Evolutionary conservation across 2,113 vertebrate genomes (phyloP).

Genomic region (Amphiprion ocellaris): DNA sequence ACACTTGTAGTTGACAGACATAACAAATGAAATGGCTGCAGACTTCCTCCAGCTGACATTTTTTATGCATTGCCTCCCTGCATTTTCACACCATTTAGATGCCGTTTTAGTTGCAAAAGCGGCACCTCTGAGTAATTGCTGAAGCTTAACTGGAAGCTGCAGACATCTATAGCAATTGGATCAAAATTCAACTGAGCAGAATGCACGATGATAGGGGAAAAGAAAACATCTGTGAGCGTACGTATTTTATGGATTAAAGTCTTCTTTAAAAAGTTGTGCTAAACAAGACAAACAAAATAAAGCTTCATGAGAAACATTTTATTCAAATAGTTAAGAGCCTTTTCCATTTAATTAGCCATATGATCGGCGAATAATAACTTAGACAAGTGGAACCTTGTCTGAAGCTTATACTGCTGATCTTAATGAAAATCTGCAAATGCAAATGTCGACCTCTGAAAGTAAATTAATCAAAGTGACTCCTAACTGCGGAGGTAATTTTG

Average conservation of each 20-base stretch:
- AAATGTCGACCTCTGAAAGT: conserved; percentile 74
- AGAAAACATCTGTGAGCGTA: not conserved
- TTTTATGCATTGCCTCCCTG: conserved; percentile 36
- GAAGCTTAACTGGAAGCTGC: conserved; percentile 55
- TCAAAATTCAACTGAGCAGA: conserved; percentile 46
- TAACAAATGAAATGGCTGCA: conserved; percentile 43
- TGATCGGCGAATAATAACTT: conserved; percentile 72
- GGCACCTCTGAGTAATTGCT: conserved; percentile 39
- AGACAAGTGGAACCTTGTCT: conserved; percentile 66
- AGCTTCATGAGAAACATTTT: conserved; percentile 21
- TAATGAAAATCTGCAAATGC: conserved; percentile 84
- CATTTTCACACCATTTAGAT: conserved; percentile 51
- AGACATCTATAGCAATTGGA: conserved; percentile 52
- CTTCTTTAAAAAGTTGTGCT: conserved; percentile 34
- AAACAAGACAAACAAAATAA: conserved; percentile 46
- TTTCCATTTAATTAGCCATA: conserved; percentile 64
- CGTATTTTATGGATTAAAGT: conserved; percentile 36
- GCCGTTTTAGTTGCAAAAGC: conserved; percentile 41
- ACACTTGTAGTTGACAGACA: conserved; percentile 51
- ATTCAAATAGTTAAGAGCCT: conserved; percentile 26
- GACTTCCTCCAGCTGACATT: conserved; percentile 35
- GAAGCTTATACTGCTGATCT: conserved; percentile 77
- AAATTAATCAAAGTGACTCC: conserved; percentile 80
- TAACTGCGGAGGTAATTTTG: conserved; percentile 40
- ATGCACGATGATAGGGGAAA: not conserved